Percentiles rank a stretch among this genome's conserved stretches.
Evolutionary conservation across 1,140 invertebrate genomes (phyloP).

Genomic region (Ostrea denselamellosa): DNA sequence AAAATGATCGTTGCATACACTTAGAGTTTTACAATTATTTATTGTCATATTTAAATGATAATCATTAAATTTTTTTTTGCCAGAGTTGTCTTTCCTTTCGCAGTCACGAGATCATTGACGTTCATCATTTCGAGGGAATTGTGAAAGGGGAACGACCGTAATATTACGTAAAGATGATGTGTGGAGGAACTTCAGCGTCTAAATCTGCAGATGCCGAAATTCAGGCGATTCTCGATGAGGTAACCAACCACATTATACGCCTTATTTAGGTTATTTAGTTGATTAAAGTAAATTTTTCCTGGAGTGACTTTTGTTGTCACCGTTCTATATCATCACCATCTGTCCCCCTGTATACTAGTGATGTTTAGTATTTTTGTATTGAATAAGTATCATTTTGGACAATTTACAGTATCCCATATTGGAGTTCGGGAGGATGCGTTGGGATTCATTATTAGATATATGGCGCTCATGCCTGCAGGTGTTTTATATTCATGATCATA

Average conservation of each 20-base stretch:
- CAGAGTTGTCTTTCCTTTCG: neutral
- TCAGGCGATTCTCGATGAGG: conserved; percentile 14
- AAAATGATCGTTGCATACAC: neutral
- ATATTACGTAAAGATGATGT: conserved; percentile 3
- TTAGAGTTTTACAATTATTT: too few relatives aligned
- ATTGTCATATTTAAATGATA: too few relatives aligned
- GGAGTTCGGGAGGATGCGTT: too few relatives aligned
- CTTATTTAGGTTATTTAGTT: neutral
- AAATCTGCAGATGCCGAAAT: conserved; percentile 27
- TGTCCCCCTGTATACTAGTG: too few relatives aligned
- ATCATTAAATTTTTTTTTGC: neutral
- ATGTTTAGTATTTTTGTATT: too few relatives aligned
- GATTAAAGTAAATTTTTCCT: neutral
- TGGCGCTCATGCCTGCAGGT: neutral
- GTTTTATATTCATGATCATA: neutral
- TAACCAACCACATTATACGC: neutral
- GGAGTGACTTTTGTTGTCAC: too few relatives aligned
- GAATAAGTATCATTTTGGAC: too few relatives aligned
- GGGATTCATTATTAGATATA: too few relatives aligned
- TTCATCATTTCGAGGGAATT: conserved; percentile 25
- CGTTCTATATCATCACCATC: too few relatives aligned
- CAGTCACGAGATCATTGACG: neutral
- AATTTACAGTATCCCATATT: too few relatives aligned
- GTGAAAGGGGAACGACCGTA: neutral
- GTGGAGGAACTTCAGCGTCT: conserved; percentile 28